phyloP scores from a whole-genome alignment of 2,888 invertebrate genomes.

The Pycnomerus fuliginosus region DNA sequence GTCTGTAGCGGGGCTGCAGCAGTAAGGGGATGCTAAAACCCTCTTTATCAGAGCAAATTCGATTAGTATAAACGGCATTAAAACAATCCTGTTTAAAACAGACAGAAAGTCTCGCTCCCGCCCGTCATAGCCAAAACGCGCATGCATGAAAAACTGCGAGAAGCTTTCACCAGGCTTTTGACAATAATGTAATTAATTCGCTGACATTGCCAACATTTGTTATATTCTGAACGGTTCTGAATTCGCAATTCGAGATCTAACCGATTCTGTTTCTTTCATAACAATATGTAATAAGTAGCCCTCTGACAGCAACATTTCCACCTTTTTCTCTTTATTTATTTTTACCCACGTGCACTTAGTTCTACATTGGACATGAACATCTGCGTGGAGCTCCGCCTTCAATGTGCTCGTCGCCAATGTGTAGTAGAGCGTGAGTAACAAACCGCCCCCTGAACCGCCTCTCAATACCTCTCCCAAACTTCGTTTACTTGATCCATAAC shows the following conservation, averaged over 20 bases:
- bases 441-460: slow-evolving; percentile 49
- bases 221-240: too few species aligned
- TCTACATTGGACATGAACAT: slow-evolving; percentile 38
- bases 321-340: slow-evolving; percentile 14
- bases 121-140: too few species aligned
- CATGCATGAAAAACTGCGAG: too few species aligned
- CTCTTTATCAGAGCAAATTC: slow-evolving; percentile 55
- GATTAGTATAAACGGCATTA: slow-evolving; percentile 61
- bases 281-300: too few species aligned
- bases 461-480: slow-evolving; percentile 13
- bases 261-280: too few species aligned
- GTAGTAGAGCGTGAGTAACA: slow-evolving; percentile 51
- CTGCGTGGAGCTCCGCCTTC: slow-evolving; percentile 43
- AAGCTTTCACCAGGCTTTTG: too few species aligned
- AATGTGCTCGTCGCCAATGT: slow-evolving; percentile 49
- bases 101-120: too few species aligned
- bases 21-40: slow-evolving; percentile 28
- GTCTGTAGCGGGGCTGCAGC: slow-evolving; percentile 31
- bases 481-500: slow-evolving; percentile 23
- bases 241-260: too few species aligned
- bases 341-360: slow-evolving; percentile 19
- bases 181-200: too few species aligned
- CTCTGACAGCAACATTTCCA: too few species aligned
- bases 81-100: slow-evolving; percentile 59
- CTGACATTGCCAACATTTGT: too few species aligned